Evolutionary conservation across 2,888 invertebrate species (phyloP), one percentile per base, ranked within the genome.

Genomic region (Ashinkailepas kermadecensis): DNA sequence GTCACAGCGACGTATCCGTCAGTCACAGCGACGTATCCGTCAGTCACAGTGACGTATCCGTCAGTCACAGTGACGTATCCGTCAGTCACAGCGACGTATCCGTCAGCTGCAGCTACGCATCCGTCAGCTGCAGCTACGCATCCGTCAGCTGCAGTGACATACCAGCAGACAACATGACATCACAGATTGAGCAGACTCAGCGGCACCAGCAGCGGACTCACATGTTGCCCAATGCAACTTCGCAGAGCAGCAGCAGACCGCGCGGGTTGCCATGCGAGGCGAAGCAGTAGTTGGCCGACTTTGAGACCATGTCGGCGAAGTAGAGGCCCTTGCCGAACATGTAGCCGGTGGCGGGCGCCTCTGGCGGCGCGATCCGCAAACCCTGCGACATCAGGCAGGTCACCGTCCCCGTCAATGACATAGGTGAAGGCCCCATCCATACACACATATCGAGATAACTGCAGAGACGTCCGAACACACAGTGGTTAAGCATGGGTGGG

Each of bases 251-350:
- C 89, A 99, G 86, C 70, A 98, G 87, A 58, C 97, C 99, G n/a
- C 91, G 91, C 0, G 93, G 91, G 87, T 91, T 92, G 54, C 87
- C 86, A 18, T 89, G 89, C 84, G 89, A 91, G 4, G 97, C 93
- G 86, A 91, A 92, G 88, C 98, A 99, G 88, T 98, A 99, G 88
- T 98, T 98, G 13, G 98, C 98, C 0, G 97, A 97, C 87, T 99
- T 99, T 12, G 96, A 95, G 2, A 98, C 97, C 97, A 98, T 98
- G 88, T 99, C 99, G 15, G 98, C 98, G 88, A 99, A 98, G 88
- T 97, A 97, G 82, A 95, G 91, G 86, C 98, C 99, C 89, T 99
- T 99, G 83, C 99, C 99, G 88, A 99, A 99, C 99, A 99, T 99
- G 87, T 90, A 90, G 85, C 95, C 94, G 67, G 95, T 94, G 78